These are phyloP conservation scores for Rhinolophus sinicus DNA, from an alignment of 2,113 vertebrate species.

Conservation along the genomic window DNA sequence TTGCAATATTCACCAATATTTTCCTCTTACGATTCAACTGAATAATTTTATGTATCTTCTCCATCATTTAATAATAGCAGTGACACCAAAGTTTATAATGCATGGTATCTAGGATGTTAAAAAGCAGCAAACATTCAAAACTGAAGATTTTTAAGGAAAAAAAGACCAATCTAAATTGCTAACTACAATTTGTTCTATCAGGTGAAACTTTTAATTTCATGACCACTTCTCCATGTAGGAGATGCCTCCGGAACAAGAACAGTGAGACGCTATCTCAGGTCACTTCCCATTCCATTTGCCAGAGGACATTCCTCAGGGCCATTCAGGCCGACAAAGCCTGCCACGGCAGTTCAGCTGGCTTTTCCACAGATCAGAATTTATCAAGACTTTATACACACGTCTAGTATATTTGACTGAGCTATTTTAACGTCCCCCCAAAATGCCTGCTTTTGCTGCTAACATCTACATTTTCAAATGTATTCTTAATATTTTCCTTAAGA, in stretches of 20 bases:
- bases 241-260: background rate
- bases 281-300: background rate
- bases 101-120: background rate
- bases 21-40: background rate
- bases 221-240: background rate
- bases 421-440: background rate
- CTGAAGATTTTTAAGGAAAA: background rate
- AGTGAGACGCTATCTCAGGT: background rate
- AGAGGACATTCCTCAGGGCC: background rate
- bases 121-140: background rate
- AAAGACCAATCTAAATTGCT: background rate
- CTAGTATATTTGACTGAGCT: background rate
- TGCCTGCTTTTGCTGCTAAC: background rate
- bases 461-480: background rate
- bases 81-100: background rate
- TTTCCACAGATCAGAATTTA: background rate
- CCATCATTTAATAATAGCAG: background rate
- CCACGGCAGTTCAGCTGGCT: background rate
- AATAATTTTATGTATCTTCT: background rate
- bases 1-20: background rate
- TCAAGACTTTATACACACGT: background rate
- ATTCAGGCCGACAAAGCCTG: rapidly evolving
- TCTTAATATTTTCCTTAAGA: background rate
- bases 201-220: background rate
- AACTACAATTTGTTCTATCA: background rate